Percentiles rank a stretch among this genome's conserved stretches.
Conservation (phyloP, 2,888 invertebrate genomes). For the Ormyrus nitidulus region DNA sequence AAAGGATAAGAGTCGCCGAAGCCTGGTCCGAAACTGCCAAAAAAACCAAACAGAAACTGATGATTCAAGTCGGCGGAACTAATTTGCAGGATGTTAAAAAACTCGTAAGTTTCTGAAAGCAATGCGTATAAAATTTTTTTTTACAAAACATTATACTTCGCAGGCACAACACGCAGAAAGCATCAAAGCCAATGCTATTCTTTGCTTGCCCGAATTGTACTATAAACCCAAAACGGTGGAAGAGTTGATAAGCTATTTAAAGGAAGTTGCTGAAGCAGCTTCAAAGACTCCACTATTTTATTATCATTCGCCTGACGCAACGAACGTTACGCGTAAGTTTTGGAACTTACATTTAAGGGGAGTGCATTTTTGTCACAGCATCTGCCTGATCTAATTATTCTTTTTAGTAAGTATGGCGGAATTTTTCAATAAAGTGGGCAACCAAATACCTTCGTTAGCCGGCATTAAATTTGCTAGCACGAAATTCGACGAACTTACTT, state of each 20-base stretch:
- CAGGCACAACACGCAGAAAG: slow-evolving; percentile 83
- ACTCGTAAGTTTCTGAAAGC: slow-evolving; percentile 75
- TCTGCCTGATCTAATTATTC: neutral
- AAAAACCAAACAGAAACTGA: slow-evolving; percentile 78
- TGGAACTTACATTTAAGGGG: neutral
- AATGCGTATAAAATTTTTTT: neutral
- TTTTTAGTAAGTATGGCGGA: slow-evolving; percentile 84
- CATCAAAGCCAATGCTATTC: slow-evolving; percentile 81
- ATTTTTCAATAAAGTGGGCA: slow-evolving; percentile 80
- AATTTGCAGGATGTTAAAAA: slow-evolving; percentile 82
- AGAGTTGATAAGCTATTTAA: slow-evolving; percentile 82
- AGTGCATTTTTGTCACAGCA: slow-evolving; percentile 24
- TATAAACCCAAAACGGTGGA: slow-evolving; percentile 81
- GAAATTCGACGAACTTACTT: slow-evolving; percentile 82
- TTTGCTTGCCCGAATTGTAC: slow-evolving; percentile 87
- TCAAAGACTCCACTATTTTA: slow-evolving; percentile 87
- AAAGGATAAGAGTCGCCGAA: slow-evolving; percentile 82
- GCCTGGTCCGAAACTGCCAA: slow-evolving; percentile 81
- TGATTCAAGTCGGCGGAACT: slow-evolving; percentile 85
- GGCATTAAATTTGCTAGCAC: slow-evolving; percentile 89
- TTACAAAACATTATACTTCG: neutral
- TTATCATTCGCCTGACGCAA: slow-evolving; percentile 78
- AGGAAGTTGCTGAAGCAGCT: slow-evolving; percentile 82
- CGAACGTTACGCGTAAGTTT: slow-evolving; percentile 11
- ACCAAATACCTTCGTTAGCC: slow-evolving; percentile 83